Base-by-base conservation (phyloP, 2,797 vertebrate genomes). In the Poecilia wingei region DNA sequence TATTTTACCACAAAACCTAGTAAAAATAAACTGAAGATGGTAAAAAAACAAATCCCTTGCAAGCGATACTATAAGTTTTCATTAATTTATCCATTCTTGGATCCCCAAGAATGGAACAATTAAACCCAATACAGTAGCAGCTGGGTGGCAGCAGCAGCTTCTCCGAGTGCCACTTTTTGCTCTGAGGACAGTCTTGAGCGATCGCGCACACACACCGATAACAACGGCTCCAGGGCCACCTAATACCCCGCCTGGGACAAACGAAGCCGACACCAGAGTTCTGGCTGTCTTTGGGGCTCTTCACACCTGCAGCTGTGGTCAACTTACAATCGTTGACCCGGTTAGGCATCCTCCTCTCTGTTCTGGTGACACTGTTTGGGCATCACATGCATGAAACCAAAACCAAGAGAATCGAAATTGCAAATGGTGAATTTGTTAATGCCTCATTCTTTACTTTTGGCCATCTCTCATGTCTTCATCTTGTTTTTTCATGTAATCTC, bases 201-300 rank as follows among this genome's bases (percentile, higher is more conserved):
- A 91, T 87, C 81, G 46, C 77, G 79, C 25, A 75, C 55, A 81
- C 61, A 75, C 55, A 82, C 55, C 4, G 39, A 55, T 25, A 78
- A 86, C 84, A 74, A 82, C 0, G 13, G 43, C 76, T 79, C 55
- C 8, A 8, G 78, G 79, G 85, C 73, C 89, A 88, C 85, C 89
- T 91, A 90, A 93, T 86, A 82, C 87, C 66, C 66, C 39, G 10
- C 10, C 78, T 7, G 47, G 31, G 70, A 74, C 10, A 46, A 71
- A 74, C 14, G 2, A 69, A 77, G 13, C 68, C 66, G 87, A 91
- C 90, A 93, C 74, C 86, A 88, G 91, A 92, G 89, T 85, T 88
- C 87, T 86, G 90, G 86, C 89, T 43, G 25, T n/a, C 28, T 51
- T 69, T 20, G 3, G n/a, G 74, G 45, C 49, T 39, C 49, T 87